Evolutionary conservation across 1,140 invertebrate species (phyloP), one percentile per base, ranked within the genome.

Genomic region (Arctopsyche grandis): DNA sequence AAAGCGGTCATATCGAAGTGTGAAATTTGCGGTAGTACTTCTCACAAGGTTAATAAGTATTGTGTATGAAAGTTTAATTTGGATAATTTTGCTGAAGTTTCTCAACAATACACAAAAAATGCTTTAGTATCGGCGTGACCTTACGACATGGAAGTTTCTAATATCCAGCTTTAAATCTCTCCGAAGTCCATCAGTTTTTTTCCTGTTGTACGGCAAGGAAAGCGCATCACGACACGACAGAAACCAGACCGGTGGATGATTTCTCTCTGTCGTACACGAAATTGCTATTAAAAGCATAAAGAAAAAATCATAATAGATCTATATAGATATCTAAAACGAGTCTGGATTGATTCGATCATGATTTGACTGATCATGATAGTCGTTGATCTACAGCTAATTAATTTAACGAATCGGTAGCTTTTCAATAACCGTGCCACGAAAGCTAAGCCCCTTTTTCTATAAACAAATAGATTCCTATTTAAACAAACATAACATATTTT

Each of bases 221-320:
- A 66, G 63, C 63, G 63, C 63, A 66, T 66, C 63, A 66, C 63
- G 63, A 66, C 63, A 66, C 24, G 63, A 66, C 63, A 66, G 26
- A 66, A 66, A 66, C 63, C 22, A 66, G 63, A 66, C 24, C 24
- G 10, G 24, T 66, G 24, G 24, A 66, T 66, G 63, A 66, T 66
- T 66, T 66, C 63, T 66, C 63, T 66, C 21, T 24, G 24, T 66
- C 21, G 63, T 66, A 24, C 63, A 66, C 63, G 63, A 66, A 66
- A 26, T 26, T 24, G 63, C 63, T 66, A 66, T 66, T 66, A 66
- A 66, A 29, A 14, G 63, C 63, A 66, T 22, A 66, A 66, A 26
- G 63, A 66, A 66, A 26, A 60, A 60, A 60, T 60, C 56, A 21
- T 21, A 38, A 38, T 38, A 38, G 29, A 38, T 38, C 10, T 52